Base-by-base conservation (phyloP, 2,888 invertebrate genomes). In the Oasisia sp. region DNA sequence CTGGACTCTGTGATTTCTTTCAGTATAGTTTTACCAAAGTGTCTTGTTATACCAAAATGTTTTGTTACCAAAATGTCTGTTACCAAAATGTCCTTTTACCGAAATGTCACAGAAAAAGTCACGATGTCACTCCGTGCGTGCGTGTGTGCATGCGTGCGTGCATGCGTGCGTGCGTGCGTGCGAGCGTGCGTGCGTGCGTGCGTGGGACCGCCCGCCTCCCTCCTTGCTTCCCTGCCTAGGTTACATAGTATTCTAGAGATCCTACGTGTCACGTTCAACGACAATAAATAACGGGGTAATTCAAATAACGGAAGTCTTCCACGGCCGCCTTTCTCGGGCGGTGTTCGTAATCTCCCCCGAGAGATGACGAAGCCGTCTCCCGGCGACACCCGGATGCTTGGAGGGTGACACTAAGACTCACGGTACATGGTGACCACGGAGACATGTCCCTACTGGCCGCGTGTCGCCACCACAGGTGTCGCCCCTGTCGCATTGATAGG, bases 401-500 rank as follows among this genome's bases (percentile, higher is more conserved):
- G 74, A 4, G 7, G 74, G 74, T 74, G 74, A 74, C 74, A 74
- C 74, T 74, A 74, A 74, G 74, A 74, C 74, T 74, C 74, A 74
- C 74, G 74, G 74, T 74, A 38, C 4, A 7, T 74, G 74, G 27
- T 74, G 74, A 74, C n/a, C 19, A 74, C 27, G 74, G 7, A 74
- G 74, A 74, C n/a, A n/a, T 27, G 74, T 74, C 74, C 27, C 74
- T 7, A 74, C 27, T 74, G 74, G 74, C 74, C 74, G 74, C 27
- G 74, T 74, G 74, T 74, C 74, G 74, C 74, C 74, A 27, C 74
- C 74, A 74, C 74, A 74, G 74, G 74, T 19, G 74, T 74, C 74
- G 74, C 74, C 74, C 74, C 27, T 27, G 74, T 74, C 74, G 5
- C 27, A 19, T 74, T 74, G 74, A 19, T 27, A 74, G 74, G 74